phyloP scores from a whole-genome alignment of 2,888 invertebrate genomes.

The Empis stercorea region DNA sequence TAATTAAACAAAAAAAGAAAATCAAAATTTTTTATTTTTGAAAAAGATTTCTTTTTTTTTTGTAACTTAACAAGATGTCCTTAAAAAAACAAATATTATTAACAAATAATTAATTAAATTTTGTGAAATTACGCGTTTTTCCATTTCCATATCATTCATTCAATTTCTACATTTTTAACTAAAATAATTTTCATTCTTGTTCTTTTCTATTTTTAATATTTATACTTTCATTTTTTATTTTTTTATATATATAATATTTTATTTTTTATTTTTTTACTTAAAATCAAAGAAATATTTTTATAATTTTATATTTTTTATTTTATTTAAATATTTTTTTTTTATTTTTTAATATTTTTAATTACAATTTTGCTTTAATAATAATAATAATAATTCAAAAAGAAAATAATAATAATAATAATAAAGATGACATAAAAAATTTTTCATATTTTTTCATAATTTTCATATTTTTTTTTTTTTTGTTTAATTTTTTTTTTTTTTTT shows the following conservation, averaged over 20 bases:
- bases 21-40: too few relatives aligned
- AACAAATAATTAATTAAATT: too few relatives aligned
- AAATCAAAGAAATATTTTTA: background rate
- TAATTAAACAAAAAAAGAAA: too few relatives aligned
- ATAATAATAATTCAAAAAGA: background rate
- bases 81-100: too few relatives aligned
- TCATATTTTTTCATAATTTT: background rate
- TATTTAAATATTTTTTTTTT: background rate
- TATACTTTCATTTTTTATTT: background rate
- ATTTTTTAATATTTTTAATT: slow-evolving; percentile 2
- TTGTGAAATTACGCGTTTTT: too few relatives aligned
- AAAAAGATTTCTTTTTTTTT: too few relatives aligned
- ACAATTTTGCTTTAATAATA: too few relatives aligned
- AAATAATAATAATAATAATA: background rate
- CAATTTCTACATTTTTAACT: background rate
- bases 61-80: too few relatives aligned
- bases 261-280: too few relatives aligned
- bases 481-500: background rate
- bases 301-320: background rate
- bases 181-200: too few relatives aligned
- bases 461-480: background rate
- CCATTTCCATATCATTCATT: background rate
- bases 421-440: background rate
- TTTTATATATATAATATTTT: slow-evolving; percentile 1
- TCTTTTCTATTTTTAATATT: too few relatives aligned